phyloP scores from a whole-genome alignment of 2,797 vertebrate genomes.

The Muraenolepis orangiensis region DNA sequence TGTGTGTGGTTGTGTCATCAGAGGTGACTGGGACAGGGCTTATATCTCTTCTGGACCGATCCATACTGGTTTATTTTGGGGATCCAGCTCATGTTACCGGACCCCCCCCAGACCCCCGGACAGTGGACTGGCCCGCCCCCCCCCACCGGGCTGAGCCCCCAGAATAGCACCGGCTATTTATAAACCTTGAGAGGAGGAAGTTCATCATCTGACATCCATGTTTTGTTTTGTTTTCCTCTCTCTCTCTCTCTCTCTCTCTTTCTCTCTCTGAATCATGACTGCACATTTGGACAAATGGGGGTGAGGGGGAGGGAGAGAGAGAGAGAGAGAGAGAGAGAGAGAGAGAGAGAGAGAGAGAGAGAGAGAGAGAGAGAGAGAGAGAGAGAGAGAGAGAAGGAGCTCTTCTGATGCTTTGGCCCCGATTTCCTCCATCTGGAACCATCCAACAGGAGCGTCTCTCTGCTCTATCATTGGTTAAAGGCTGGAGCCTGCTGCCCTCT shows the following conservation, averaged over 20 bases:
- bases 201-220: constrained; percentile 61
- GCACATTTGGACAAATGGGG: constrained; percentile 5
- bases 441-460: neutral
- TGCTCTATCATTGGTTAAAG: constrained; percentile 19
- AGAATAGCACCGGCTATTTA: constrained; percentile 66
- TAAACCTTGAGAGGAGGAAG: constrained; percentile 61
- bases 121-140: neutral
- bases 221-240: constrained; percentile 39
- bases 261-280: constrained; percentile 30
- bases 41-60: constrained; percentile 22
- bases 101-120: constrained; percentile 11
- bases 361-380: neutral
- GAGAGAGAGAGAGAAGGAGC: neutral
- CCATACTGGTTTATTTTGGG: constrained; percentile 38
- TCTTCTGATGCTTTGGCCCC: neutral
- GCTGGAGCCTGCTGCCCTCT: constrained; percentile 60
- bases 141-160: no score
- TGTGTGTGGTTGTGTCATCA: neutral
- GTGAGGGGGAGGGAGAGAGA: no score
- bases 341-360: neutral
- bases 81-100: constrained; percentile 42
- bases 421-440: neutral
- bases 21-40: neutral
- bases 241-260: constrained; percentile 18
- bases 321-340: no score